Evolutionary conservation across 2,888 invertebrate genomes (phyloP), one percentile per base, ranked within the genome.

Genomic region (Melinaea menophilus): DNA sequence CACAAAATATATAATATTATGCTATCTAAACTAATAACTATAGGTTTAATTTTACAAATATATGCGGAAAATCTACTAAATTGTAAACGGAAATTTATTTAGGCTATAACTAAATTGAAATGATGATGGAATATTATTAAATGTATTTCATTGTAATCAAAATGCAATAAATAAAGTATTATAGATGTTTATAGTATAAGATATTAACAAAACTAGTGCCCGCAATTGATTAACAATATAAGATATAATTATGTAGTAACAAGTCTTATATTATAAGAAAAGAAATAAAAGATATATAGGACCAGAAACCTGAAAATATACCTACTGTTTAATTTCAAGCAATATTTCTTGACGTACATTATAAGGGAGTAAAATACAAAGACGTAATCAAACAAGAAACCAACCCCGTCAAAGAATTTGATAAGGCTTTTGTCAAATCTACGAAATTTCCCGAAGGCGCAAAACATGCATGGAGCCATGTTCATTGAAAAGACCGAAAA

Each of bases 361-460:
- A 34, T 35, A 13, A 34, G 33, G 11, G 41, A 56, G 12, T 22
- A 45, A 59, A 61, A 46, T 56, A 41, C 60, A 13, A 58, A 65
- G 57, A 59, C 56, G 51, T 51, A 67, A 65, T 61, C 51, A 65
- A 59, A 59, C 61, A 61, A 37, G 55, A 57, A 33, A 54, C 48
- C 59, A 51, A 62, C 41, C 46, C 56, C 55, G 62, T 58, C 59
- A 59, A 55, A 56, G 46, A 59, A 60, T 61, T 63, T 59, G 61
- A 70, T 67, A 61, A 66, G 31, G 46, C 59, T 65, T 56, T 64
- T 65, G 64, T 65, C 61, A 62, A 62, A 67, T 67, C 61, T 58
- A 54, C 47, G 51, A 61, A 59, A 64, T 60, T 56, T 47, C 59
- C 63, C 54, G 45, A 55, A 54, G 61, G 47, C 56, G 45, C 33